Percentiles rank a stretch among this genome's conserved stretches.
Conservation (phyloP, 2,797 vertebrate genomes). For the Buphagus erythrorhynchus region DNA sequence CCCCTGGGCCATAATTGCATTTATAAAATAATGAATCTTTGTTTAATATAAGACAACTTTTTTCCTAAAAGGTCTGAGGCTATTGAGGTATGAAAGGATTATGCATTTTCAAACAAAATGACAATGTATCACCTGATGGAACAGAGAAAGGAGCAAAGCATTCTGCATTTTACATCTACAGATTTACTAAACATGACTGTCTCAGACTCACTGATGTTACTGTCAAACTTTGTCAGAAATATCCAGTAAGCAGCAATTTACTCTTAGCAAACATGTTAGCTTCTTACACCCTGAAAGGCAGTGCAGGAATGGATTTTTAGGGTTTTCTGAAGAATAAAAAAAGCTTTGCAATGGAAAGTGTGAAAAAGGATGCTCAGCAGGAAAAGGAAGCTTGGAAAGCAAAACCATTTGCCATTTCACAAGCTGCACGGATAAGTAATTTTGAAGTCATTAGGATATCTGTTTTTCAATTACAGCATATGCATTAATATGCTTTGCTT, state of each 20-base stretch:
- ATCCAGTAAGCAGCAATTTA: background rate
- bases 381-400: background rate
- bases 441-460: background rate
- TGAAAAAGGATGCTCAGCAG: background rate
- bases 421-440: background rate
- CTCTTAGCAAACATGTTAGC: background rate
- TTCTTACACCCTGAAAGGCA: background rate
- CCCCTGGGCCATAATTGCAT: background rate
- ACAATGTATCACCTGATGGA: background rate
- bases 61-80: background rate
- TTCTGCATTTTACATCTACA: background rate
- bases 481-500: background rate
- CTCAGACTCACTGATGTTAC: background rate
- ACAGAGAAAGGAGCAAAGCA: background rate
- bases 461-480: background rate
- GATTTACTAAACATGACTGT: background rate
- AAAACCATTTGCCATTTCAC: background rate
- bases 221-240: background rate
- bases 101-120: background rate
- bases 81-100: background rate
- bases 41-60: background rate
- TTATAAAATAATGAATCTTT: background rate
- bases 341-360: background rate
- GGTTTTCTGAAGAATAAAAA: background rate
- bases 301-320: background rate